Conservation (phyloP, 2,888 invertebrate species). For the Platypus cylindrus region DNA sequence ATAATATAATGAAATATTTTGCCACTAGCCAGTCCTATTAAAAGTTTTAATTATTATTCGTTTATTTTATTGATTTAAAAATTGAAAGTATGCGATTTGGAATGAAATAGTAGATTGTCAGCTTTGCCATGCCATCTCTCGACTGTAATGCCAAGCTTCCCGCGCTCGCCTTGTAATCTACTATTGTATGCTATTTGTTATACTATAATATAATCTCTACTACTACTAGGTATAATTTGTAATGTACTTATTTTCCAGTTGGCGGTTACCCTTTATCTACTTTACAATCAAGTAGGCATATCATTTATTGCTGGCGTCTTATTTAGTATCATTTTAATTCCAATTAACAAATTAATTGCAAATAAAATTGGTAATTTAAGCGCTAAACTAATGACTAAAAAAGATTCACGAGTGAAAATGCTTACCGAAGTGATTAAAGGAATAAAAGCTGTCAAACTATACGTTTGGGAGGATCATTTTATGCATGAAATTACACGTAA, state of each 20-base stretch:
- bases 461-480: constrained; percentile 90
- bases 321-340: constrained; percentile 79
- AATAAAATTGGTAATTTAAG: constrained; percentile 78
- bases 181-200: too few species aligned
- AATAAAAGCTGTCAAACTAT: constrained; percentile 80
- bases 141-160: too few species aligned
- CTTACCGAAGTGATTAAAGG: constrained; percentile 80
- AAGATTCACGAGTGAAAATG: constrained; percentile 78
- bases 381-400: constrained; percentile 76
- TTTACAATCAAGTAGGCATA: constrained; percentile 79
- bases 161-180: too few species aligned
- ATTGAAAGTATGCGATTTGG: too few species aligned
- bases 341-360: constrained; percentile 83
- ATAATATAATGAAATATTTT: too few species aligned
- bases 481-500: constrained; percentile 53
- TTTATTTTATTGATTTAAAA: too few species aligned
- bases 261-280: constrained; percentile 64
- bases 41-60: too few species aligned
- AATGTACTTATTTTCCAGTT: constrained; percentile 42
- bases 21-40: too few species aligned
- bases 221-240: too few species aligned
- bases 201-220: too few species aligned
- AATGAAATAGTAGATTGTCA: too few species aligned
- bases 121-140: too few species aligned
- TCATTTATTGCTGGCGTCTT: constrained; percentile 83